A percentile compares a stretch with the other conserved stretches of the same genome.
Conservation (phyloP, 2,113 vertebrate species). For the Lagenorhynchus albirostris region DNA sequence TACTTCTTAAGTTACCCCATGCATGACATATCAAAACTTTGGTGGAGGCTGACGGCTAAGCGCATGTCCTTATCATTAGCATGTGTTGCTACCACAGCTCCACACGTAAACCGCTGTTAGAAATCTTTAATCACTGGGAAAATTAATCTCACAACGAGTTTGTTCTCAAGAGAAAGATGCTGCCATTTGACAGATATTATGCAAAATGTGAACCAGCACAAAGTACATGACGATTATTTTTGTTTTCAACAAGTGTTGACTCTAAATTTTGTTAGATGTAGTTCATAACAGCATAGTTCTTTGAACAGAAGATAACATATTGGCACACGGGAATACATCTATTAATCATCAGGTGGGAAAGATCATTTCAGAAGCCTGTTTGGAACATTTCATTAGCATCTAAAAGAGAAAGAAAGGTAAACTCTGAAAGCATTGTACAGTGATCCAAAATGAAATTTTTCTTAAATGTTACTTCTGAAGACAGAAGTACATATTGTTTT, state of each 20-base stretch:
- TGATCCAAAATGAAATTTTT: constrained; percentile 39
- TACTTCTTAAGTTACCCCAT: background rate
- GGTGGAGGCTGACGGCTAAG: background rate
- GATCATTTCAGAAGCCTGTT: constrained; percentile 41
- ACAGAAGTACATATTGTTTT: background rate
- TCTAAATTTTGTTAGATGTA: constrained; percentile 44
- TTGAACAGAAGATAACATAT: constrained; percentile 22
- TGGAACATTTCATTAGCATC: constrained; percentile 33
- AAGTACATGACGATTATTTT: constrained; percentile 54
- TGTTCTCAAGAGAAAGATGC: background rate
- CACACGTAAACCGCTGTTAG: background rate
- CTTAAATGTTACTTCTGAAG: background rate
- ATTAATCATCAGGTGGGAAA: constrained; percentile 33
- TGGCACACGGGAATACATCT: background rate
- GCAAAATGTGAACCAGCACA: constrained; percentile 34
- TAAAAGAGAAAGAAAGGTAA: background rate
- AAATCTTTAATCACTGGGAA: background rate
- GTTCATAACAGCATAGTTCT: constrained; percentile 47
- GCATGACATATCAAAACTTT: background rate
- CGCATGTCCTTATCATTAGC: background rate
- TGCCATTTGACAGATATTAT: constrained; percentile 16
- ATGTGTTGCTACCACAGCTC: background rate
- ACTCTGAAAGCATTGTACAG: constrained; percentile 2
- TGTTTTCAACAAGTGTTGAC: constrained; percentile 64
- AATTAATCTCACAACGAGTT: background rate